Evolutionary conservation across 2,797 vertebrate species (phyloP).

Genomic region (Leuciscus waleckii): DNA sequence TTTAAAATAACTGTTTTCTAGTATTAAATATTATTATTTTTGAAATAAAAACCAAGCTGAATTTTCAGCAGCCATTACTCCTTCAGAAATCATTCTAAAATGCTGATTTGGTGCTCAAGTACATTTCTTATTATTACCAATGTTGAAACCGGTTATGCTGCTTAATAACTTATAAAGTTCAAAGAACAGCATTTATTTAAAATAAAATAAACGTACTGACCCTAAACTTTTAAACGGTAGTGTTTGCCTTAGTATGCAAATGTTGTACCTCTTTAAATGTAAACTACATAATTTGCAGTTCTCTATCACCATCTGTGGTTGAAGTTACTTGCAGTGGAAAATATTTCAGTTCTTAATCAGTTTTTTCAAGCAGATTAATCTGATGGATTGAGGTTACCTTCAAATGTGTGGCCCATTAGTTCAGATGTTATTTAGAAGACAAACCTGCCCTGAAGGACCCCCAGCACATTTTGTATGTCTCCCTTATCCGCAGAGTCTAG

Average conservation of each 20-base stretch:
- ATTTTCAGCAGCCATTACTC: neutral
- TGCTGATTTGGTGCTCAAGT: neutral
- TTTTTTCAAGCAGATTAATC: neutral
- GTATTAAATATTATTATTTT: no score
- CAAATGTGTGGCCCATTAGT: neutral
- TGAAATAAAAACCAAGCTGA: neutral
- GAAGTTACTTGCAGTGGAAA: neutral
- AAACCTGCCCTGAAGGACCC: neutral
- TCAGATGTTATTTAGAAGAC: neutral
- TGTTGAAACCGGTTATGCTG: neutral
- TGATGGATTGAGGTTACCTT: neutral
- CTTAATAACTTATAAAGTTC: neutral
- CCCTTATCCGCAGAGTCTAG: neutral
- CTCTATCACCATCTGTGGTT: neutral
- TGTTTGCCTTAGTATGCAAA: neutral
- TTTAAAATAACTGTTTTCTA: neutral
- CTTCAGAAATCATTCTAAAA: neutral
- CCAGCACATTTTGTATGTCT: neutral
- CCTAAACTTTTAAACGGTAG: neutral
- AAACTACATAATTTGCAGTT: neutral
- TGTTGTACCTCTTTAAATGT: neutral
- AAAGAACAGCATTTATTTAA: neutral
- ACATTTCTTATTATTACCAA: neutral
- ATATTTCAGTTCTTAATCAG: neutral
- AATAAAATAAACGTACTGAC: neutral